Base-by-base conservation (phyloP, 2,888 invertebrate species). In the Hydraecia micacea region DNA sequence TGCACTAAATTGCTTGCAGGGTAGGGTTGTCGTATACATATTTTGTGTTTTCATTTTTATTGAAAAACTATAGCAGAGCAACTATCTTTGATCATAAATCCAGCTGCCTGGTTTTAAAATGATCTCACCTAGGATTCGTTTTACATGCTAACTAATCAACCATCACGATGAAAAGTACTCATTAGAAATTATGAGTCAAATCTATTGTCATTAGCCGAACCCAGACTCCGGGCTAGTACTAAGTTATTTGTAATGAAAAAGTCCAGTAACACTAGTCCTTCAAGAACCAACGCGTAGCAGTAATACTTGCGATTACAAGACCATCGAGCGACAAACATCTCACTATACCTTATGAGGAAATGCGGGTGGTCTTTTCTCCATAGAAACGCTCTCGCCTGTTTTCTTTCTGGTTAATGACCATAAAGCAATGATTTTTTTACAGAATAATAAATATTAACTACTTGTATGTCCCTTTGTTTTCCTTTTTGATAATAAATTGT, bases 11-110 rank as follows among this genome's bases (percentile, higher is more conserved):
- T 63, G 25, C 3, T 39, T 67, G 25, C 8, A 15, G 21, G 39
- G 0, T 73, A 87, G 77, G 87, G 85, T 49, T 87, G 70, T 67
- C 63, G 7, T 1, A 7, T 28, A 18, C 0, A 9, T 39, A 79
- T 68, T 32, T 63, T 11, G 0, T 9, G 1, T 21, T 32, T 62
- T 32, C 8, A 21, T 9, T 21, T 62, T 32, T 32, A 9, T 62
- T 32, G 25, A 36, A 2, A 63, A 21, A 63, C 9, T 55, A 55
- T 55, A 25, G 1, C 55, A 25, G 9, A 52, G 21, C 21, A 55
- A 55, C 25, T 25, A 55, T 25, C 3, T 8, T 21, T 52, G 8
- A 52, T 52, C 52, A 25, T 25, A 25, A 55, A 9, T 55, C 25
- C 52, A 8, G 52, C 21, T 52, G 3, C 52, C 21, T 21, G 52